Evolutionary conservation across 2,113 vertebrate genomes (phyloP).

Genomic region (Taurulus bubalis): DNA sequence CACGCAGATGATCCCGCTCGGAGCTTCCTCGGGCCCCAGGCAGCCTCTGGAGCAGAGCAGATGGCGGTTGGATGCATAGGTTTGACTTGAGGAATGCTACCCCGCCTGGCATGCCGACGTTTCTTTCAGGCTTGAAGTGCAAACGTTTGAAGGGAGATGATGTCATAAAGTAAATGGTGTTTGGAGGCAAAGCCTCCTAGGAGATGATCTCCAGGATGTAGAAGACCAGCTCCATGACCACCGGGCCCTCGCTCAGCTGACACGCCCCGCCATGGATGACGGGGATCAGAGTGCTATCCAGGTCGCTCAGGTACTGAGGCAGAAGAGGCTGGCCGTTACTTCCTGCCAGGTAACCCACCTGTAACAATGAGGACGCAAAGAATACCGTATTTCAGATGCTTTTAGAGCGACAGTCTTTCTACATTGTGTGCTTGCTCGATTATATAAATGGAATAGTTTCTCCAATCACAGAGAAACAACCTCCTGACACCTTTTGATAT

Average conservation of each 20-base stretch:
- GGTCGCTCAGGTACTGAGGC: constrained; percentile 95
- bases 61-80: constrained; percentile 91
- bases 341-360: constrained; percentile 98
- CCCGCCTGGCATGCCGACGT: constrained; percentile 71
- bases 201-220: constrained; percentile 99
- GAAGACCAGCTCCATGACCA: constrained; percentile 98
- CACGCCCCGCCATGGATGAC: constrained; percentile 97
- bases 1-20: constrained; percentile 29
- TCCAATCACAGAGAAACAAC: background rate
- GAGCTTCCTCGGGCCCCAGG: constrained; percentile 45
- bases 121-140: constrained; percentile 86
- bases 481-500: background rate
- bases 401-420: background rate
- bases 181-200: constrained; percentile 68
- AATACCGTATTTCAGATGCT: background rate
- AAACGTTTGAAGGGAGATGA: constrained; percentile 82
- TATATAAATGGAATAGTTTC: background rate
- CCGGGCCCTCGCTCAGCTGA: constrained; percentile 94
- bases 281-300: constrained; percentile 97
- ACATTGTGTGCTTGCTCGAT: background rate
- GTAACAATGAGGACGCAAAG: constrained; percentile 22
- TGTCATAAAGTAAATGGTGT: background rate
- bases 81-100: constrained; percentile 85
- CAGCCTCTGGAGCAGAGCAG: constrained; percentile 58
- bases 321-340: constrained; percentile 96